Conservation (phyloP, 2,113 vertebrate species). For the Sisor rabdophorus region DNA sequence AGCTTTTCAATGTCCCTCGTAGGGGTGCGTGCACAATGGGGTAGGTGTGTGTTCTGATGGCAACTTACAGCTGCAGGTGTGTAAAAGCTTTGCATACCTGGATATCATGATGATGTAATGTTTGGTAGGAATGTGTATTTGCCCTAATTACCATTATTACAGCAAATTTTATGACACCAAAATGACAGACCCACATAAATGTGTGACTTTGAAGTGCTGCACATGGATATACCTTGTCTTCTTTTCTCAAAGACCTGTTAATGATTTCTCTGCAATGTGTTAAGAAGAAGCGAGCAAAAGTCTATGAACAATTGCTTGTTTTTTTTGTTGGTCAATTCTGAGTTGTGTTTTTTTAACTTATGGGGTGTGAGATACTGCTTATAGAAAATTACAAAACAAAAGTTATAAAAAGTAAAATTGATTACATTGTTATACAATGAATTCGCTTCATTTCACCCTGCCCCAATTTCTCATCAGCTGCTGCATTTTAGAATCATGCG, state of each 20-base stretch:
- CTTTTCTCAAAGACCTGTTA: slow-evolving; percentile 46
- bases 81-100: not conserved
- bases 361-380: not conserved
- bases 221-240: not conserved
- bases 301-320: not conserved
- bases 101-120: not conserved
- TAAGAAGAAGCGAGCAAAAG: not conserved
- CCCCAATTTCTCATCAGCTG: slow-evolving; percentile 1
- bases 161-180: not conserved
- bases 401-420: not conserved
- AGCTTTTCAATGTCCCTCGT: not conserved
- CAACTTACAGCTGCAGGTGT: not conserved
- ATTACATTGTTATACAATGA: not conserved
- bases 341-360: too few relatives aligned
- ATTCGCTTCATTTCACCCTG: not conserved
- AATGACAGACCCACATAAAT: not conserved
- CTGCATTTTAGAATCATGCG: slow-evolving; percentile 22
- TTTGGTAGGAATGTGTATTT: not conserved
- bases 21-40: not conserved
- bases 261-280: slow-evolving; percentile 42
- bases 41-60: not conserved
- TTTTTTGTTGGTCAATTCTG: not conserved
- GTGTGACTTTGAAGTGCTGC: not conserved
- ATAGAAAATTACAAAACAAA: too few relatives aligned
- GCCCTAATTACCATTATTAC: not conserved